These are phyloP conservation scores for Avahi laniger DNA, from an alignment of 2,797 vertebrate genomes.

Conservation along the genomic window DNA sequence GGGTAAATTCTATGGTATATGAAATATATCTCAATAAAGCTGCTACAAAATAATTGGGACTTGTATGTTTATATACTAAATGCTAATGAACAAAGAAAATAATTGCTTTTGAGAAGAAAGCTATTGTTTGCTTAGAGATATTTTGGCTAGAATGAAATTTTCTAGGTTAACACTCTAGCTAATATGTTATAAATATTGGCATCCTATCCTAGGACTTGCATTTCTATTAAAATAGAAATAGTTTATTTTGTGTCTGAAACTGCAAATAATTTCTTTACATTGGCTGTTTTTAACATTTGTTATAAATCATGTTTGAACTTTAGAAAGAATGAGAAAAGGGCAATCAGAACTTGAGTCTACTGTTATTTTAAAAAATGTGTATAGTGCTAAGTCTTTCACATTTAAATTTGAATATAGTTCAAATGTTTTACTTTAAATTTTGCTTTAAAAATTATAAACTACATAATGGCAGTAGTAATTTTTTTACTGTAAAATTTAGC, in stretches of 20 bases:
- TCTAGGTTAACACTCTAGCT: not conserved
- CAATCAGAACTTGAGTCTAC: not conserved
- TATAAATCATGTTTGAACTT: slow-evolving; percentile 38
- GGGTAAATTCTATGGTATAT: not conserved
- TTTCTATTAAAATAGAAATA: slow-evolving; percentile 44
- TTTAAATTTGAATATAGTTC: slow-evolving; percentile 22
- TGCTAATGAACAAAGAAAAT: not conserved
- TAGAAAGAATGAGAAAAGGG: slow-evolving; percentile 1
- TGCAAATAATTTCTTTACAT: slow-evolving; percentile 1
- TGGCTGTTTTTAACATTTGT: not conserved
- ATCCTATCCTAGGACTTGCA: not conserved
- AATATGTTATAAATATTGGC: not conserved
- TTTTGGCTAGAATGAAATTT: slow-evolving; percentile 18
- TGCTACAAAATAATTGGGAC: not conserved
- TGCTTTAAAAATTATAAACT: slow-evolving; percentile 31
- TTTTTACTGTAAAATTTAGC: not conserved
- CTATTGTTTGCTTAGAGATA: not conserved
- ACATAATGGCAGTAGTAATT: not conserved
- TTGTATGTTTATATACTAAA: not conserved
- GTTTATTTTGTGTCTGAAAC: not conserved
- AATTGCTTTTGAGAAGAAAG: not conserved
- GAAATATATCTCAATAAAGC: not conserved
- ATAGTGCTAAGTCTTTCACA: not conserved
- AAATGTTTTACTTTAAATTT: not conserved
- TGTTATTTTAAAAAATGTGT: not conserved